Base-by-base conservation (phyloP, 1,140 invertebrate genomes). In the Diabrotica undecimpunctata region DNA sequence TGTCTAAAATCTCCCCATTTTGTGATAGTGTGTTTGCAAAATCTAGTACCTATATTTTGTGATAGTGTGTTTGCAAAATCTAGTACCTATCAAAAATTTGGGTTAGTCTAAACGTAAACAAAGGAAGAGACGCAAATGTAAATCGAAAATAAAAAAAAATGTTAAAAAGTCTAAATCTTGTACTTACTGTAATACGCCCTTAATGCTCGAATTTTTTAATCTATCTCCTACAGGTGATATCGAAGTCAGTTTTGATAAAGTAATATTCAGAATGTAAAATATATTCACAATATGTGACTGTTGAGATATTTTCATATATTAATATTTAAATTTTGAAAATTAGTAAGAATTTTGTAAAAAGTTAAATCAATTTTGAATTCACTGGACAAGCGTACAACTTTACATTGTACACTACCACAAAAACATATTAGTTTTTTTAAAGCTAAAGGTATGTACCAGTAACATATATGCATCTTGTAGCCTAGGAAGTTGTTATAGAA, bases 161-260 rank as follows among this genome's bases (percentile, higher is more conserved):
- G 46, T 50, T 55, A 55, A 14, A 55, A 55, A 54, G n/a, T 54
- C 12, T 7, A 54, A 54, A 55, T 55, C n/a, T 25, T 58, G 56
- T 58, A 58, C 56, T 58, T 58, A 58, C 56, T 58, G 56, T 58
- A 41, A 38, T n/a, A 37, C 36, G 56, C 25, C 56, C 13, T 37
- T 38, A 35, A 38, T 58, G 36, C 10, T 38, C 7, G 38, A 11
- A 5, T 13, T n/a, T n/a, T 58, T 41, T 37, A 12, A 11, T 58
- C n/a, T 35, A 10, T 55, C 14, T 14, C 14, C 36, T 55, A 25
- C n/a, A 25, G 25, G 54, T 14, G 14, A 10, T 53, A 53, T 53
- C 14, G 3, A 14, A 8, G n/a, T 6, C 11, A 55, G n/a, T 7
- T 13, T 25, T 10, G 54, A 55, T 25, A 55, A 13, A 13, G 36